A percentile compares a stretch with the other conserved stretches of the same genome.
phyloP scores from a whole-genome alignment of 2,888 invertebrate genomes.

The Beris morrisii region DNA sequence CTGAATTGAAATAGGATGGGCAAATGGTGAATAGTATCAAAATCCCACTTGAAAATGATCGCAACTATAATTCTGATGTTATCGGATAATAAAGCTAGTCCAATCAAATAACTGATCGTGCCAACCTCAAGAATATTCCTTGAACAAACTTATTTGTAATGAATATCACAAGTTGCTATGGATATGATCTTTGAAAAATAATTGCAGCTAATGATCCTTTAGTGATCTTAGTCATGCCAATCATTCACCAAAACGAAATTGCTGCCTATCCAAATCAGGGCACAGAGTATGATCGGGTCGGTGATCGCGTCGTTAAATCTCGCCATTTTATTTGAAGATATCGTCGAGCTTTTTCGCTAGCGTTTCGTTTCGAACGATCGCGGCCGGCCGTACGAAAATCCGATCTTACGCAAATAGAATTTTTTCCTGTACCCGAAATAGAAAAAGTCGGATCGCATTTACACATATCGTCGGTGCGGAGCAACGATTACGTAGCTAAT shows the following conservation, averaged over 20 bases:
- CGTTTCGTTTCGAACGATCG: conserved; percentile 2
- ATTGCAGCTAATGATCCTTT: too few species aligned
- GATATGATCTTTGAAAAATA: too few species aligned
- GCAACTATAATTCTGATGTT: not conserved
- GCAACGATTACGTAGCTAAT: conserved; percentile 19
- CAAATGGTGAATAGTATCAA: not conserved
- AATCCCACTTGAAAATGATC: conserved; percentile 8
- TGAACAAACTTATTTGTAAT: too few species aligned
- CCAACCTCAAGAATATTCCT: too few species aligned
- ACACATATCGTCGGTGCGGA: conserved; percentile 7
- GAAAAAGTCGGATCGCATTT: conserved; percentile 39
- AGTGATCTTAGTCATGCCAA: too few species aligned
- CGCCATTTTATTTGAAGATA: not conserved
- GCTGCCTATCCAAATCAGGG: conserved; percentile 34
- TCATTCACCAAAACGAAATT: not conserved
- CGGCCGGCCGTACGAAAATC: not conserved
- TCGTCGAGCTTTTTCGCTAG: conserved; percentile 8
- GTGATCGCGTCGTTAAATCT: conserved; percentile 1
- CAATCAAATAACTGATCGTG: too few species aligned
- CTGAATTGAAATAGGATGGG: not conserved
- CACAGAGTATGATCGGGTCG: conserved; percentile 10
- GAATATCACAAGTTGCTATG: too few species aligned
- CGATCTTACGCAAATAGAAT: conserved; percentile 42
- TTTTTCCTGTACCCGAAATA: conserved; percentile 40
- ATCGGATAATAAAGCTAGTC: too few species aligned